Evolutionary conservation across 1,140 invertebrate genomes (phyloP).

Genomic region (Pteromalus puparum): DNA sequence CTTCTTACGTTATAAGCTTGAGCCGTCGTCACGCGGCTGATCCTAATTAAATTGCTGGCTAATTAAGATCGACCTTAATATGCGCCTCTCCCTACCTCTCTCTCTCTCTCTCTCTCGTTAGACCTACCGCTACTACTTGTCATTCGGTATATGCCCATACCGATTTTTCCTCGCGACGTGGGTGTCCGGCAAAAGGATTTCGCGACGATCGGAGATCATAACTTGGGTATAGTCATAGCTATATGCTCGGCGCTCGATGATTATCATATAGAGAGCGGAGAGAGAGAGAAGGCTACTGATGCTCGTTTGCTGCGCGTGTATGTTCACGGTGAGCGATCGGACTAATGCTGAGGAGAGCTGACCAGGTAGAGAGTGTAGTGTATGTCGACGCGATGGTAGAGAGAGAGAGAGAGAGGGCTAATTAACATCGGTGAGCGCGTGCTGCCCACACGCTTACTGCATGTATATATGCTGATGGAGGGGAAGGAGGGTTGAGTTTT

Average conservation of each 20-base stretch:
- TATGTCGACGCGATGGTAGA: not conserved
- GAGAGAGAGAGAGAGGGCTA: slow-evolving; percentile 5
- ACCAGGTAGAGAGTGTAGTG: no score
- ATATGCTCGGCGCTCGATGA: not conserved
- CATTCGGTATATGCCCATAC: not conserved
- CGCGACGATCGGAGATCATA: not conserved
- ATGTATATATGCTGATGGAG: no score
- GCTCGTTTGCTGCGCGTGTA: slow-evolving; percentile 63
- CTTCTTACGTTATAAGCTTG: not conserved
- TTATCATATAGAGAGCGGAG: not conserved
- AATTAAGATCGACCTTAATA: slow-evolving; percentile 75
- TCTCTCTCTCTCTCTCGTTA: slow-evolving; percentile 65
- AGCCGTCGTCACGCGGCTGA: slow-evolving; percentile 70
- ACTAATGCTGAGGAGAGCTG: not conserved
- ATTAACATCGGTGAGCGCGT: slow-evolving; percentile 44
- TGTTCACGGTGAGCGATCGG: slow-evolving; percentile 72
- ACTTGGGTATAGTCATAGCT: not conserved
- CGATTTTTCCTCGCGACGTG: not conserved
- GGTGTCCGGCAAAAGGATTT: slow-evolving; percentile 35
- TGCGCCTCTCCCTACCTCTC: no score
- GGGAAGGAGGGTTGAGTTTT: no score
- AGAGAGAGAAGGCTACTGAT: not conserved
- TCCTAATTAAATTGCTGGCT: slow-evolving; percentile 73
- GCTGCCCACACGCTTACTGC: slow-evolving; percentile 9
- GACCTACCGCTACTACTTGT: slow-evolving; percentile 57